A percentile compares a stretch with the other conserved stretches of the same genome.
phyloP scores from a whole-genome alignment of 2,888 invertebrate genomes.

The Dynastes tityus region DNA sequence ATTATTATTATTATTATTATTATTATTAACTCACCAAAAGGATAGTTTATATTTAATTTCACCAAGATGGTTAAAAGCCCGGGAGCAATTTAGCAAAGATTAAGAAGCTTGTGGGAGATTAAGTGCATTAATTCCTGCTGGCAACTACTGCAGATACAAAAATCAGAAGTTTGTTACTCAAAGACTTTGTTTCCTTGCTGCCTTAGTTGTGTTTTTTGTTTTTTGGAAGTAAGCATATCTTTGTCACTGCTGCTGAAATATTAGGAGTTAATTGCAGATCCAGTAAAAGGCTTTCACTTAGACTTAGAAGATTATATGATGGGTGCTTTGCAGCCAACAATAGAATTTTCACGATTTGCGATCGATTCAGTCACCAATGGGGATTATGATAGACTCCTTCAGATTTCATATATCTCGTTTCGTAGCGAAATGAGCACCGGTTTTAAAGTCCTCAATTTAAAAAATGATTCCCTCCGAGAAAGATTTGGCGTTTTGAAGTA shows the following conservation, averaged over 20 bases:
- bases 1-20: too few species aligned
- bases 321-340: slow-evolving; percentile 87
- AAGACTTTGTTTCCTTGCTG: slow-evolving; percentile 83
- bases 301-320: slow-evolving; percentile 93
- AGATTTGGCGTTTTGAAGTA: slow-evolving; percentile 91
- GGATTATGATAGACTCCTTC: slow-evolving; percentile 85
- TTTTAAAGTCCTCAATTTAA: slow-evolving; percentile 90
- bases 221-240: slow-evolving; percentile 85
- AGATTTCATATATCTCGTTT: slow-evolving; percentile 82
- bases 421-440: slow-evolving; percentile 91
- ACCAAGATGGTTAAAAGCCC: slow-evolving; percentile 54
- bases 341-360: slow-evolving; percentile 87
- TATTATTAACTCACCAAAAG: slow-evolving; percentile 80
- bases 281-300: slow-evolving; percentile 86
- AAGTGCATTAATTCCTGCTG: slow-evolving; percentile 78
- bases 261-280: slow-evolving; percentile 82
- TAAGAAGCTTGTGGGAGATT: slow-evolving; percentile 78
- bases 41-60: slow-evolving; percentile 75
- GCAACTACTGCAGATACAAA: slow-evolving; percentile 89
- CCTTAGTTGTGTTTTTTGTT: slow-evolving; percentile 77
- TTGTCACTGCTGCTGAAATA: slow-evolving; percentile 82
- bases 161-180: slow-evolving; percentile 91
- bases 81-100: slow-evolving; percentile 65
- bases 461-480: slow-evolving; percentile 91
- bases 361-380: slow-evolving; percentile 90